Conservation (phyloP, 30 jellyfish, hydroid and myxozoan species). For the Aurelia aurita region DNA sequence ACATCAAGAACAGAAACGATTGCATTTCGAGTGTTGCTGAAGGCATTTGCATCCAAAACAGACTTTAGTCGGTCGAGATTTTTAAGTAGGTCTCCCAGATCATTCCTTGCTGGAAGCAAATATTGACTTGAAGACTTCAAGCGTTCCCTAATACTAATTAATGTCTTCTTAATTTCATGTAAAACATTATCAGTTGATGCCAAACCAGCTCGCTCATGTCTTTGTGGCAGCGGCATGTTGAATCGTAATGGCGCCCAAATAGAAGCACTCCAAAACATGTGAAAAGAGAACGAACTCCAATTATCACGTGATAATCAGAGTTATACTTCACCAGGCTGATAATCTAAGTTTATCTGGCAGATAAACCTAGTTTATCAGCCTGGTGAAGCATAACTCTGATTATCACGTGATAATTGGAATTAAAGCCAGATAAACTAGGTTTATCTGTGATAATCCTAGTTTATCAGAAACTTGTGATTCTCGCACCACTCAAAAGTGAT, state of each 20-base stretch:
- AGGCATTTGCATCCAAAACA: not conserved
- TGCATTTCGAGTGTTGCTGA: conserved; percentile 2
- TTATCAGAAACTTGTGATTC: not conserved
- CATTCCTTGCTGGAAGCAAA: not conserved
- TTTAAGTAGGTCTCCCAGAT: not conserved
- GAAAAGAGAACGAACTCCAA: not conserved
- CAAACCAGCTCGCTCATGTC: conserved; percentile 1
- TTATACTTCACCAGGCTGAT: too few species aligned
- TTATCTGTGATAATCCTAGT: too few species aligned
- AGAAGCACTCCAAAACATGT: not conserved
- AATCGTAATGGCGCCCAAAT: not conserved
- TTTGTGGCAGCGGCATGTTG: conserved; percentile 7
- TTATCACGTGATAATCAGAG: not conserved
- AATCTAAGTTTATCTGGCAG: conserved; percentile 33
- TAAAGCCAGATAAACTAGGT: too few species aligned
- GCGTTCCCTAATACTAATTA: conserved; percentile 4
- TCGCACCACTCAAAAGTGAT: conserved; percentile 1
- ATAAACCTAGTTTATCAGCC: not conserved
- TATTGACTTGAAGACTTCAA: not conserved
- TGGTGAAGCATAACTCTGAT: too few species aligned
- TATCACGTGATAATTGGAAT: too few species aligned
- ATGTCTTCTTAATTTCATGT: not conserved
- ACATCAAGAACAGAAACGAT: not conserved
- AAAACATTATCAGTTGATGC: conserved; percentile 4
- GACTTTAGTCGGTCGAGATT: not conserved